These are phyloP conservation scores for Mimas tiliae DNA, from an alignment of 2,888 invertebrate species.

Conservation along the genomic window DNA sequence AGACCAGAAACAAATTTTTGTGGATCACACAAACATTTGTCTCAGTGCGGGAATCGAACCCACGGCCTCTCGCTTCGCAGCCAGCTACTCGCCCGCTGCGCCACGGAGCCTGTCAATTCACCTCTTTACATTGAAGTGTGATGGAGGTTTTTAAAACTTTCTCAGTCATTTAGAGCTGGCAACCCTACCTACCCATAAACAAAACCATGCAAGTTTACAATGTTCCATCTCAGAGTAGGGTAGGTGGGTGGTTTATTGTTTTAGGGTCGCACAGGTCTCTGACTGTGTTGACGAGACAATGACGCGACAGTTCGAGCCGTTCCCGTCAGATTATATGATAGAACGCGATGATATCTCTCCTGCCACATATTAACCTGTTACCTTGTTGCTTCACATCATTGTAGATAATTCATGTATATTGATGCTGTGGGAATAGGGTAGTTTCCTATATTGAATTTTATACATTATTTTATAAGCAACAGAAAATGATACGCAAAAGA, in stretches of 20 bases:
- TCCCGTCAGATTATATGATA: conserved; percentile 67
- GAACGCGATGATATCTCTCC: conserved; percentile 70
- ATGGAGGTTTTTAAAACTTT: neutral
- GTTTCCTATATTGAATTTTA: no score
- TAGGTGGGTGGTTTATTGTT: conserved; percentile 79
- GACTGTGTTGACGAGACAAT: conserved; percentile 58
- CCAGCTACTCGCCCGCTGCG: no score
- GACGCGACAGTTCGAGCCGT: conserved; percentile 69
- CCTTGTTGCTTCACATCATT: conserved; percentile 41
- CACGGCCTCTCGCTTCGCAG: no score
- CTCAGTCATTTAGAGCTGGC: neutral
- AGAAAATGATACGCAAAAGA: no score
- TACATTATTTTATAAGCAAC: no score
- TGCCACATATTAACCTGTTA: conserved; percentile 52
- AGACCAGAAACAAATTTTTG: no score
- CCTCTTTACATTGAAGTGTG: no score
- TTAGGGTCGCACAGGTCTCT: conserved; percentile 66
- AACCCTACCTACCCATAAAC: neutral
- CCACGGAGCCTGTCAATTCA: no score
- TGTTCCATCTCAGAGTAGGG: conserved; percentile 14
- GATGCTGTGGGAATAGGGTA: neutral
- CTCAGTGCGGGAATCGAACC: no score
- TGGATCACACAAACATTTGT: no score
- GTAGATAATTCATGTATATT: conserved; percentile 32
- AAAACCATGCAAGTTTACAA: neutral